A percentile compares a stretch with the other conserved stretches of the same genome.
These are phyloP conservation scores for Motacilla tschutschensis DNA, from an alignment of 2,113 vertebrate species.

Conservation along the genomic window DNA sequence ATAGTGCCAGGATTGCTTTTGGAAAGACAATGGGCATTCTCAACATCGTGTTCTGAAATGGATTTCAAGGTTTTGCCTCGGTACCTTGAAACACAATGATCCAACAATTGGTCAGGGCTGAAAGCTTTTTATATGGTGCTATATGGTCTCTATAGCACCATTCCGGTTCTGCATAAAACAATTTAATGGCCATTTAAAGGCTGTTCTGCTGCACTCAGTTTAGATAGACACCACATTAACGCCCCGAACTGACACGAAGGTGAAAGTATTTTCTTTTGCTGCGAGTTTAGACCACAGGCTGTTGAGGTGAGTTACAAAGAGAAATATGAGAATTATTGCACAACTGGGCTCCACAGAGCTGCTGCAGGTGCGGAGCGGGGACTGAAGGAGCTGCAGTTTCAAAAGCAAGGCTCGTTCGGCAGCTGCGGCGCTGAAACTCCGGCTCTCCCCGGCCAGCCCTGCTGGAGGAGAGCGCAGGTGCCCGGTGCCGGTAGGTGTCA, in stretches of 20 bases:
- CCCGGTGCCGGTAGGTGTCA: neutral
- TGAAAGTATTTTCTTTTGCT: neutral
- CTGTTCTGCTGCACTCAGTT: neutral
- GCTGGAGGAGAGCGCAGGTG: neutral
- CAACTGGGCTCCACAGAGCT: neutral
- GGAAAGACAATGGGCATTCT: neutral
- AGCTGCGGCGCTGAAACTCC: neutral
- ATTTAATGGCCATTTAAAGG: neutral
- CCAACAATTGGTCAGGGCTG: neutral
- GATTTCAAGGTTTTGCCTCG: neutral
- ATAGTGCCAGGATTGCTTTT: neutral
- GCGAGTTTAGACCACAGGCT: neutral
- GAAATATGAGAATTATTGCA: neutral
- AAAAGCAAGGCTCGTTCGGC: neutral
- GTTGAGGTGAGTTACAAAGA: neutral
- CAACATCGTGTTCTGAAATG: neutral
- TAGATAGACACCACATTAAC: too few species aligned
- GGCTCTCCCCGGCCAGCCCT: accelerated
- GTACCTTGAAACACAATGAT: neutral
- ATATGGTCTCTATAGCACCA: neutral
- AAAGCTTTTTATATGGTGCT: neutral
- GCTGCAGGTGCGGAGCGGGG: neutral
- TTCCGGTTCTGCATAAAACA: neutral
- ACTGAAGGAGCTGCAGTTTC: neutral
- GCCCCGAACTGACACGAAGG: accelerated